These are phyloP conservation scores for Ectemnius lituratus DNA, from an alignment of 2,888 invertebrate species.

Conservation along the genomic window DNA sequence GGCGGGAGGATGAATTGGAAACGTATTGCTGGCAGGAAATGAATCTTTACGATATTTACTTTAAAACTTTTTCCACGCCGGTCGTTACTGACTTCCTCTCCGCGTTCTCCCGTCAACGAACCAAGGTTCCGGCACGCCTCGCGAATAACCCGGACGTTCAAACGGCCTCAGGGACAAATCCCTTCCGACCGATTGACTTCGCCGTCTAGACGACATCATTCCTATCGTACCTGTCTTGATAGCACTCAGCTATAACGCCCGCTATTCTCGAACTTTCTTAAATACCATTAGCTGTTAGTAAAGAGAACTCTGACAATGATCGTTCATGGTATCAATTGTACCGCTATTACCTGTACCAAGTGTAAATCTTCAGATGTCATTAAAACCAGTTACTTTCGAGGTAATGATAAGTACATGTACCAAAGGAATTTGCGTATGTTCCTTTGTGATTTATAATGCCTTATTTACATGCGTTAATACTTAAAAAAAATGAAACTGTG, in stretches of 20 bases:
- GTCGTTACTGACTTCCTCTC: conserved; percentile 61
- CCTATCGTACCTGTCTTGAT: conserved; percentile 31
- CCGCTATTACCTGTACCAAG: no score
- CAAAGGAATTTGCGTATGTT: no score
- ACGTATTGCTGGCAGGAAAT: conserved; percentile 64
- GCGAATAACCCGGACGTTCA: conserved; percentile 41
- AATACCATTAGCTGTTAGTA: no score
- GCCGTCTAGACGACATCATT: conserved; percentile 52
- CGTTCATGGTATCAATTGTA: no score
- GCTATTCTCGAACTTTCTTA: neutral
- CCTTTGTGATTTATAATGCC: no score
- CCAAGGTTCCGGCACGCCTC: conserved; percentile 37
- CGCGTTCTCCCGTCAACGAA: conserved; percentile 48
- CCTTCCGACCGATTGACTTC: conserved; percentile 54
- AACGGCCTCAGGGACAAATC: conserved; percentile 52
- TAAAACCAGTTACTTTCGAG: no score
- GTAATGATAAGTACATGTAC: no score
- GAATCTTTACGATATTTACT: conserved; percentile 70
- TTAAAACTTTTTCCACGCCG: conserved; percentile 60
- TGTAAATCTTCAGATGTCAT: no score
- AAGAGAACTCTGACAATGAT: neutral
- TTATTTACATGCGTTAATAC: no score
- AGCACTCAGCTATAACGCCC: neutral
- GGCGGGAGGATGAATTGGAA: conserved; percentile 53
- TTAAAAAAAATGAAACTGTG: no score